Evolutionary conservation across 2,113 vertebrate species (phyloP).

Genomic region (Daphoenositta chrysoptera): DNA sequence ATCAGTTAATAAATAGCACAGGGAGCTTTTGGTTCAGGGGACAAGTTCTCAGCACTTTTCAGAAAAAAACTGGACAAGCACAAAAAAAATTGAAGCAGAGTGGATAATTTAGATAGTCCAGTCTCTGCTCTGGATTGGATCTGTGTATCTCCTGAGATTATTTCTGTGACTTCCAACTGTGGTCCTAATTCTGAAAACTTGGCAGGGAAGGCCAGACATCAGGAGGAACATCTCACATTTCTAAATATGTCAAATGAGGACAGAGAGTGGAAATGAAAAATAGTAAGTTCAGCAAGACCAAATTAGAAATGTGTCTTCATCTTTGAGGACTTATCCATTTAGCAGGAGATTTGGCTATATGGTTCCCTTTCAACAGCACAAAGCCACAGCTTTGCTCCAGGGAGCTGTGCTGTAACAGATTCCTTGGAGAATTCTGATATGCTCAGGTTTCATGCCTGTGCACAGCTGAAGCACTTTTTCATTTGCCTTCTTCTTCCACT

Average conservation of each 20-base stretch:
- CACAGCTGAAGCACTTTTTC: background rate
- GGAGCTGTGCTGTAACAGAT: background rate
- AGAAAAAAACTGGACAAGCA: background rate
- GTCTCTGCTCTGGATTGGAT: background rate
- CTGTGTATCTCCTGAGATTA: background rate
- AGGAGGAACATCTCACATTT: background rate
- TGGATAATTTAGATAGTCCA: background rate
- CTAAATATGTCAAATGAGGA: background rate
- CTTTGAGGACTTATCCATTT: background rate
- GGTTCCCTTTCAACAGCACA: background rate
- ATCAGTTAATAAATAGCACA: background rate
- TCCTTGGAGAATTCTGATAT: background rate
- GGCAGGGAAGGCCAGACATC: background rate
- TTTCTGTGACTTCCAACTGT: background rate
- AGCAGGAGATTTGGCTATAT: background rate
- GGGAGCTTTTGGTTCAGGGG: background rate
- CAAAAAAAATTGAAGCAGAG: background rate
- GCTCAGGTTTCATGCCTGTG: background rate
- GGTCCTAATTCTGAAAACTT: conserved; percentile 12
- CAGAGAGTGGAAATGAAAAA: background rate
- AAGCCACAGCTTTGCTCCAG: background rate
- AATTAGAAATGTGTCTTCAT: background rate
- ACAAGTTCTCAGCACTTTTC: background rate
- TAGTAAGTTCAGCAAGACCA: background rate
- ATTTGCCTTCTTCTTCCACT: background rate